Percentiles rank a stretch among this genome's conserved stretches.
Evolutionary conservation across 2,888 invertebrate species (phyloP).

Genomic region (Melieria crassipennis): DNA sequence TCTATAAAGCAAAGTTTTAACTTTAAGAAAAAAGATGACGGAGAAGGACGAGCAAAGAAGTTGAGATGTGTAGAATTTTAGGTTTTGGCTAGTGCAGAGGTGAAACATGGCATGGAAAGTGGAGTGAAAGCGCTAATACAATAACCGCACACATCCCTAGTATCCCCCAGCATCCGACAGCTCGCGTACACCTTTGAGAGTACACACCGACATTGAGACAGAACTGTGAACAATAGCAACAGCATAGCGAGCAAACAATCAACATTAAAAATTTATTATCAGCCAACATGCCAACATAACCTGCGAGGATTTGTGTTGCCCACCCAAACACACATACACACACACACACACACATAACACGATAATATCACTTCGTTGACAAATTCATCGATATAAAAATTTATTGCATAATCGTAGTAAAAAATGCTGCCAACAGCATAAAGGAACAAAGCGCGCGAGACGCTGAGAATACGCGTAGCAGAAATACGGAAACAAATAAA

Average conservation of each 20-base stretch:
- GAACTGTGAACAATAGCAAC: neutral
- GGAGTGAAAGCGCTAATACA: no score
- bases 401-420: conserved; percentile 28
- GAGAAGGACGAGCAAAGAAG: no score
- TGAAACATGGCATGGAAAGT: no score
- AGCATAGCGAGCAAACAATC: neutral
- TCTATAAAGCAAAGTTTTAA: no score
- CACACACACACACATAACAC: neutral
- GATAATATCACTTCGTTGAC: conserved; percentile 15
- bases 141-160: neutral
- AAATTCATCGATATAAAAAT: conserved; percentile 35
- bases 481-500: conserved; percentile 26
- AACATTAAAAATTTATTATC: conserved; percentile 17
- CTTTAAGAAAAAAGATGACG: no score
- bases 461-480: conserved; percentile 11
- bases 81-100: no score
- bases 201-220: no score
- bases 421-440: conserved; percentile 15
- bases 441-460: neutral
- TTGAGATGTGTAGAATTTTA: no score
- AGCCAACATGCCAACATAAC: neutral
- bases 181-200: neutral
- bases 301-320: neutral
- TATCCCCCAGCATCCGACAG: neutral
- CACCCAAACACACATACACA: neutral